Percentiles rank a stretch among this genome's conserved stretches.
Evolutionary conservation across 2,797 vertebrate genomes (phyloP).

Genomic region (Etheostoma nigrum): DNA sequence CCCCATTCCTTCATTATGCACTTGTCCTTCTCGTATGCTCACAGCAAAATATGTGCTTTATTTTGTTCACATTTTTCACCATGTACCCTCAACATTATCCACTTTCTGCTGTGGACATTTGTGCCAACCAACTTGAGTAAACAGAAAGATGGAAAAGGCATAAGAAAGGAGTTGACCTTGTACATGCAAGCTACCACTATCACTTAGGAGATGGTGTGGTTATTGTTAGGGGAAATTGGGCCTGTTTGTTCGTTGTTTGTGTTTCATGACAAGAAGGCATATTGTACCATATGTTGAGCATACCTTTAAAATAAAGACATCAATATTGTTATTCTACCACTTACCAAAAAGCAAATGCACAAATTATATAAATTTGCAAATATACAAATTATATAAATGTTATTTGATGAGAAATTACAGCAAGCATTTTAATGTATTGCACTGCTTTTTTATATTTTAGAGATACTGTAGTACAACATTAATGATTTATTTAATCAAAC

Average conservation of each 20-base stretch:
- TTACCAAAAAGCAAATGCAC: not conserved
- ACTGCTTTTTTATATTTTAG: not conserved
- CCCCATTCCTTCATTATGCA: slow-evolving; percentile 78
- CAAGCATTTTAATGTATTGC: not conserved
- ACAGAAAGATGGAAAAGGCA: slow-evolving; percentile 57
- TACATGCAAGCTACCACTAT: slow-evolving; percentile 42
- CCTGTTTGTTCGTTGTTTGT: slow-evolving; percentile 49
- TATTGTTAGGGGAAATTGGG: slow-evolving; percentile 46
- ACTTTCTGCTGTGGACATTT: slow-evolving; percentile 46
- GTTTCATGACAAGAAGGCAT: slow-evolving; percentile 23
- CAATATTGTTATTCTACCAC: not conserved
- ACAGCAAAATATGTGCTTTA: slow-evolving; percentile 41
- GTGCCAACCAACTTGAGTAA: slow-evolving; percentile 59
- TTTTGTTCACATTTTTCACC: slow-evolving; percentile 46
- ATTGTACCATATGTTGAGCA: not conserved
- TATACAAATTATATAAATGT: not conserved
- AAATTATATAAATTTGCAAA: no score
- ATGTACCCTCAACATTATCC: slow-evolving; percentile 44
- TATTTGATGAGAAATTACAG: not conserved
- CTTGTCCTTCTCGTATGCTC: slow-evolving; percentile 76
- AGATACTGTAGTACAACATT: not conserved
- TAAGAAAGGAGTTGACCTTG: slow-evolving; percentile 60
- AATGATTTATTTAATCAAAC: not conserved
- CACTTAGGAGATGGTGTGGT: slow-evolving; percentile 49
- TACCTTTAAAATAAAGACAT: not conserved